Percentiles rank a stretch among this genome's conserved stretches.
phyloP scores from a whole-genome alignment of 2,113 vertebrate species.

The Halichoerus grypus region DNA sequence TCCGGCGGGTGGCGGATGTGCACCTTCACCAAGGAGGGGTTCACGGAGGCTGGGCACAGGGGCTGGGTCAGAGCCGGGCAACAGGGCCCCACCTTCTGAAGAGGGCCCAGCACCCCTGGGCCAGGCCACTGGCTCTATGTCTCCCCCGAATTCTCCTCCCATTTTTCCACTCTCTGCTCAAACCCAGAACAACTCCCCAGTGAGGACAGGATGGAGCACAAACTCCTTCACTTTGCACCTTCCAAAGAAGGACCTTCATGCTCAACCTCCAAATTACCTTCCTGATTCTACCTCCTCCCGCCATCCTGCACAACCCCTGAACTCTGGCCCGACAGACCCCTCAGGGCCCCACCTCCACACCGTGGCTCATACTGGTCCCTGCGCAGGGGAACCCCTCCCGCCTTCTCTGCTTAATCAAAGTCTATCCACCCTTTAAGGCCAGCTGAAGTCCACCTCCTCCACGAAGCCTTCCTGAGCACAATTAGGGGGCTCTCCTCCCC shows the following conservation, averaged over 20 bases:
- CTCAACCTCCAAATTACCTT: background rate
- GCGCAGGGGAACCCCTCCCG: too few species aligned
- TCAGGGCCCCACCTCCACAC: accelerated
- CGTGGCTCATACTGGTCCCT: background rate
- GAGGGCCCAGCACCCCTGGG: background rate
- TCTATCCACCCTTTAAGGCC: background rate
- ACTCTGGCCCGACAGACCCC: background rate
- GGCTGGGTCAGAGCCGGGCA: slow-evolving; percentile 38
- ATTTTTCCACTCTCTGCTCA: background rate
- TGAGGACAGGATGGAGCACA: background rate
- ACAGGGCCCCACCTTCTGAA: background rate
- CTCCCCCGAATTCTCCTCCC: background rate
- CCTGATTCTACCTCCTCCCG: background rate
- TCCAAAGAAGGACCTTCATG: background rate
- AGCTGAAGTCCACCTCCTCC: background rate
- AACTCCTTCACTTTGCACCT: background rate
- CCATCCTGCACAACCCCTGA: accelerated
- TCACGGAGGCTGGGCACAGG: slow-evolving; percentile 86
- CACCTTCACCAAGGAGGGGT: slow-evolving; percentile 94
- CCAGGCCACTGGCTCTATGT: background rate
- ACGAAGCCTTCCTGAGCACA: background rate
- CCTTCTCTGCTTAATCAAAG: background rate
- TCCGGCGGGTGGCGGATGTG: slow-evolving; percentile 95
- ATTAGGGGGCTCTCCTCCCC: too few species aligned
- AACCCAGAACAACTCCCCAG: background rate